Percentiles rank a stretch among this genome's conserved stretches.
phyloP scores from a whole-genome alignment of 2,888 invertebrate species.

The Catocala sponsa region DNA sequence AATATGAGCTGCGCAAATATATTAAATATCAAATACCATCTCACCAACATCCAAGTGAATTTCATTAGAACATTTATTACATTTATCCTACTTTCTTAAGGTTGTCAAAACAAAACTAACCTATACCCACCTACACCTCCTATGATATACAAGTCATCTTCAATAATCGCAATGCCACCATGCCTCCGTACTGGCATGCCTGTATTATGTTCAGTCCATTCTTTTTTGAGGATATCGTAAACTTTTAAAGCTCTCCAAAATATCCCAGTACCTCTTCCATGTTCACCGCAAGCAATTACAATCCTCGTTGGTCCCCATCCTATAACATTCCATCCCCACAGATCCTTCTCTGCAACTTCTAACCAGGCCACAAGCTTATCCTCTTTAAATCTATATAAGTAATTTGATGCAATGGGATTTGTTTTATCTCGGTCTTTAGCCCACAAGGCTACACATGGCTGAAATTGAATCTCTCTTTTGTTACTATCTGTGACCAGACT shows the following conservation, averaged over 20 bases:
- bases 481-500: constrained; percentile 63
- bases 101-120: constrained; percentile 60
- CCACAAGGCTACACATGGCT: constrained; percentile 69
- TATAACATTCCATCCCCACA: constrained; percentile 81
- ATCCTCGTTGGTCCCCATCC: constrained; percentile 73
- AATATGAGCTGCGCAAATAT: too few relatives aligned
- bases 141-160: constrained; percentile 69
- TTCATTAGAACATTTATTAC: not conserved
- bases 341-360: constrained; percentile 70
- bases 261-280: constrained; percentile 72
- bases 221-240: constrained; percentile 70
- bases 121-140: constrained; percentile 82
- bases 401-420: constrained; percentile 54
- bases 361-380: constrained; percentile 71
- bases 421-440: constrained; percentile 53
- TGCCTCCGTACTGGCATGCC: constrained; percentile 72
- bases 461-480: constrained; percentile 57
- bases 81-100: not conserved
- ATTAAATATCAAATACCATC: too few relatives aligned
- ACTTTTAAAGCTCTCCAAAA: constrained; percentile 75
- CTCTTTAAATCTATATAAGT: constrained; percentile 65
- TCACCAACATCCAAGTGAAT: too few relatives aligned
- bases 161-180: constrained; percentile 67
- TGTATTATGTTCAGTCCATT: constrained; percentile 75
- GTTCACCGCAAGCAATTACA: constrained; percentile 76